These are phyloP conservation scores for Alexandromys fortis DNA, from an alignment of 2,113 vertebrate genomes.

Conservation along the genomic window DNA sequence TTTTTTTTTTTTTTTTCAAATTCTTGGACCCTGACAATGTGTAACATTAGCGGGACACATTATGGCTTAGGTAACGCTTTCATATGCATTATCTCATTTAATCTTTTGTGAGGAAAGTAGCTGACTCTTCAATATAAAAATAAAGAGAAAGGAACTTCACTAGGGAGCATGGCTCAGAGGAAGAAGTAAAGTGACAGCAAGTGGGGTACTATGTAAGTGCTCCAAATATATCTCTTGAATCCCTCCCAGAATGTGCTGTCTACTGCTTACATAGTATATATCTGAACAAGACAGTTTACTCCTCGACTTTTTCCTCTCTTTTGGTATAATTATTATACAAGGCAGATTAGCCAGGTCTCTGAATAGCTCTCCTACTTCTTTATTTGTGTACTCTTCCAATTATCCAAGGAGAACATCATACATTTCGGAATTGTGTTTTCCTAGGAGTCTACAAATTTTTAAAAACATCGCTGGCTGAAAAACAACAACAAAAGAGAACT, in stretches of 20 bases:
- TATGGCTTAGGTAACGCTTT: background rate
- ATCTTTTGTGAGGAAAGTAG: background rate
- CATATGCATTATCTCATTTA: slow-evolving; percentile 40
- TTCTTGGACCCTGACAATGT: background rate
- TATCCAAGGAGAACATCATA: background rate
- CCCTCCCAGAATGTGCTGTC: background rate
- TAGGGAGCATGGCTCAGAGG: background rate
- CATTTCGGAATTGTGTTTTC: background rate
- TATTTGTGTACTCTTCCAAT: background rate
- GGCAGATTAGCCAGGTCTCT: background rate
- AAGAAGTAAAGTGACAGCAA: background rate
- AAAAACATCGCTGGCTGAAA: background rate
- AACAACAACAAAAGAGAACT: background rate
- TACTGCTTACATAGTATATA: background rate
- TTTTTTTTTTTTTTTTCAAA: background rate
- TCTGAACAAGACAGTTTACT: background rate
- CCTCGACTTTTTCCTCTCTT: background rate
- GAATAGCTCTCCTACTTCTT: background rate
- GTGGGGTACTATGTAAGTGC: background rate
- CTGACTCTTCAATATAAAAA: background rate
- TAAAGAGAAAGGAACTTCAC: background rate
- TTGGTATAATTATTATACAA: background rate
- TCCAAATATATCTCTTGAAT: background rate
- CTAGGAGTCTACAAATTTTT: background rate
- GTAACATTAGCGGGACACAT: background rate